Percentiles rank a stretch among this genome's conserved stretches.
Conservation (phyloP, 2,113 vertebrate species). For the Uropsilus gracilis region DNA sequence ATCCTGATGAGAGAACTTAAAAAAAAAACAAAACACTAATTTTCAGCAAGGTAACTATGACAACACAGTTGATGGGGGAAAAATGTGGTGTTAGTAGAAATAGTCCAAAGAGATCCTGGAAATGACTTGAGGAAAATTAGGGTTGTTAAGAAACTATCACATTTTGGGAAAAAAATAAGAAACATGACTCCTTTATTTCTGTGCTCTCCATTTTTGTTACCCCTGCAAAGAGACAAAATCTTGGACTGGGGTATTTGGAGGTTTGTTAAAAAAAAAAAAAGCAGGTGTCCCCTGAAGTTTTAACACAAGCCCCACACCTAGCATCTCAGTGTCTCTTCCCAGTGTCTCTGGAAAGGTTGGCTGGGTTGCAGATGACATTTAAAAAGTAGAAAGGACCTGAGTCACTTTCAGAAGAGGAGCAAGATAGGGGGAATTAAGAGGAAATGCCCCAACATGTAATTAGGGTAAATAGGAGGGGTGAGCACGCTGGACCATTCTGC, state of each 20-base stretch:
- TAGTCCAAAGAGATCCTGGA: background rate
- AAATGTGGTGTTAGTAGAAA: background rate
- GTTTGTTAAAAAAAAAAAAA: background rate
- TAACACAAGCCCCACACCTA: background rate
- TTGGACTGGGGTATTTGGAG: background rate
- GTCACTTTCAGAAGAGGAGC: background rate
- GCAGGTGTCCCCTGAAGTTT: no score
- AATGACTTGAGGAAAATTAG: background rate
- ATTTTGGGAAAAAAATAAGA: background rate
- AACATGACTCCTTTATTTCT: rapidly evolving
- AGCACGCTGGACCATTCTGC: background rate
- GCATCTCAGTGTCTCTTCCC: background rate
- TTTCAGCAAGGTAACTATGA: background rate
- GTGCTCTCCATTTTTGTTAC: background rate
- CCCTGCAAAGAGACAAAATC: background rate
- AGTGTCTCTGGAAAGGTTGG: background rate
- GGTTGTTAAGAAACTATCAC: background rate
- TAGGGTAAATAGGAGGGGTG: background rate
- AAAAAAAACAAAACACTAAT: background rate
- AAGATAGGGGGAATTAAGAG: background rate
- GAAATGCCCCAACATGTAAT: background rate
- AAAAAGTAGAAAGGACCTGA: background rate
- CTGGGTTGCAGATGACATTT: background rate
- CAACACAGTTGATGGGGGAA: background rate
- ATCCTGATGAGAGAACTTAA: background rate